Conservation (phyloP, 1,140 invertebrate species). For the Periplaneta americana region DNA sequence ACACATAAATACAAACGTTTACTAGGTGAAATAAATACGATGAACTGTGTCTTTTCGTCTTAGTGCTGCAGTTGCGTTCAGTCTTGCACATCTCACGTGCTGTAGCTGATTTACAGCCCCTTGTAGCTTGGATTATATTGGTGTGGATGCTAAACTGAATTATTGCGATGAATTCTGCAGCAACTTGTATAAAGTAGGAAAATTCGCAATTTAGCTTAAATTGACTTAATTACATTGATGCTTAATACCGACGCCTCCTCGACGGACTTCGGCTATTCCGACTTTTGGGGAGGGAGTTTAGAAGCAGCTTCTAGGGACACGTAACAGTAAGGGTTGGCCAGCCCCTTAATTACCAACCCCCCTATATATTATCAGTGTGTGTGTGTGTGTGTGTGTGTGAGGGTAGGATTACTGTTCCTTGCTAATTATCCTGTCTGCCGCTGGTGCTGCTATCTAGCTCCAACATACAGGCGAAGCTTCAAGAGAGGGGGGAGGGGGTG, state of each 20-base stretch:
- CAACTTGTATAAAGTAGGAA: no score
- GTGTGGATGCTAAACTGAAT: no score
- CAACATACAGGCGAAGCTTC: neutral
- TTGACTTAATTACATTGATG: neutral
- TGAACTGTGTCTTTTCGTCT: no score
- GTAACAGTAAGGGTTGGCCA: neutral
- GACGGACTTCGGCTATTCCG: neutral
- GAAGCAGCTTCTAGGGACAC: neutral
- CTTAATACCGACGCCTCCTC: neutral
- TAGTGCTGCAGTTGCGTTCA: no score
- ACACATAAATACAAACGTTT: no score
- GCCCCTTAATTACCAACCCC: neutral
- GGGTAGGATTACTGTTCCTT: constrained; percentile 3
- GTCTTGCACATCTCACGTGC: no score
- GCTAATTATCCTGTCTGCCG: constrained; percentile 9
- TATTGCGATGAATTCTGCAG: no score
- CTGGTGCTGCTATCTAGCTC: neutral
- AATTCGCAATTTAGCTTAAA: no score
- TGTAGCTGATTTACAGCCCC: no score
- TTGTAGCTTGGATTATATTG: no score
- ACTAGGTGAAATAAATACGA: no score
- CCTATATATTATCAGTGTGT: constrained; percentile 5
- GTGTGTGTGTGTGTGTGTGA: no score
- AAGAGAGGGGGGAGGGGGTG: neutral
- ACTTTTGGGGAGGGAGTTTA: neutral